phyloP scores from a whole-genome alignment of 1,140 invertebrate species.

The Bathynomus jamesi region DNA sequence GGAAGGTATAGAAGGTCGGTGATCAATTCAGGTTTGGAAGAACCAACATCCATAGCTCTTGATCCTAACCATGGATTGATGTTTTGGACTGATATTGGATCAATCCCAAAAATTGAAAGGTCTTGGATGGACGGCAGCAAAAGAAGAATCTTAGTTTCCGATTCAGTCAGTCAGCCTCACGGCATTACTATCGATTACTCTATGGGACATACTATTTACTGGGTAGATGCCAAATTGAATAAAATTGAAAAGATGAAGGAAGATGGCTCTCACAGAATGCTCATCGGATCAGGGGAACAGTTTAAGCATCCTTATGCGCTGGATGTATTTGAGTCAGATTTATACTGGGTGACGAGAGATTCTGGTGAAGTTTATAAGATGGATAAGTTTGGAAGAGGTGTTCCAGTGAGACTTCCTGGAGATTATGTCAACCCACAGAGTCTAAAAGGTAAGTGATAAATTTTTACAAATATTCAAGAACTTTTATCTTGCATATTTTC shows the following conservation, averaged over 20 bases:
- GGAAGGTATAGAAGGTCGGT: conserved; percentile 78
- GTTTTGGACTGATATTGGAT: conserved; percentile 83
- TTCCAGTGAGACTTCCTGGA: conserved; percentile 68
- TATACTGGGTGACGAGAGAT: conserved; percentile 82
- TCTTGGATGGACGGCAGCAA: conserved; percentile 94
- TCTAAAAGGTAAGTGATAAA: conserved; percentile 51
- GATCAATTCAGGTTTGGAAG: conserved; percentile 55
- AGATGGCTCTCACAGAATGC: conserved; percentile 65
- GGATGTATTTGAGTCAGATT: conserved; percentile 77
- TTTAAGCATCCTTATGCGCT: conserved; percentile 73
- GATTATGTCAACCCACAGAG: conserved; percentile 75
- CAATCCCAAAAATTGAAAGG: conserved; percentile 73
- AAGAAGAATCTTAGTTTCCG: conserved; percentile 66
- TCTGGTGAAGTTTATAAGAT: conserved; percentile 74
- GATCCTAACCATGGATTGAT: conserved; percentile 77
- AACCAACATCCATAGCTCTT: conserved; percentile 74
- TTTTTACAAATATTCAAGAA: conserved; percentile 39
- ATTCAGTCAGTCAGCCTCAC: conserved; percentile 70
- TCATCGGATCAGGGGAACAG: conserved; percentile 60
- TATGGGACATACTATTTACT: conserved; percentile 83
- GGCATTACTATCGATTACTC: conserved; percentile 83
- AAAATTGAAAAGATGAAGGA: conserved; percentile 80
- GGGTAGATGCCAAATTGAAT: conserved; percentile 90
- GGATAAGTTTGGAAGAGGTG: conserved; percentile 92
- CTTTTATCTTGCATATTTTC: conserved; percentile 38